Percentiles rank a stretch among this genome's conserved stretches.
Conservation (phyloP, 2,113 vertebrate genomes). For the Eurypyga helias region DNA sequence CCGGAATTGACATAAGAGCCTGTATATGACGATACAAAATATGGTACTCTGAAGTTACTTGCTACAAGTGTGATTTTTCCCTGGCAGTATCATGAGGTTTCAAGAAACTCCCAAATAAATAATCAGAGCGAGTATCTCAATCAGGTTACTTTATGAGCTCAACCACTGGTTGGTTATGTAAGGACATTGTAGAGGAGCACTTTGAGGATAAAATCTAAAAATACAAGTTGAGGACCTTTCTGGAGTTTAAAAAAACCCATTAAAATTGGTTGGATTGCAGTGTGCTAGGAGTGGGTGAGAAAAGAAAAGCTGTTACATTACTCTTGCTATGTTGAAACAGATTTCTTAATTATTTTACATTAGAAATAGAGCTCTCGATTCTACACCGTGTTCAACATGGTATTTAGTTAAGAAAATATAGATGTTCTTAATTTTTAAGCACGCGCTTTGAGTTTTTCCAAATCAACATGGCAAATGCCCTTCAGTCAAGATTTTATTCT, state of each 20-base stretch:
- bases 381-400: not conserved
- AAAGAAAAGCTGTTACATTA: not conserved
- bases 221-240: not conserved
- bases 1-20: not conserved
- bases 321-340: not conserved
- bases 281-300: not conserved
- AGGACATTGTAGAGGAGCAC: not conserved
- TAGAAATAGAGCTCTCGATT: not conserved
- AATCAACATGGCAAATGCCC: not conserved
- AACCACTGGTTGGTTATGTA: not conserved
- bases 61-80: slow-evolving; percentile 1
- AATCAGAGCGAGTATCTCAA: not conserved
- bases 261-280: not conserved
- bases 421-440: not conserved
- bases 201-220: slow-evolving; percentile 11
- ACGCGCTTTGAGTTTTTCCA: not conserved
- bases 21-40: slow-evolving; percentile 3
- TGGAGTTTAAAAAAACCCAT: not conserved
- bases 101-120: not conserved
- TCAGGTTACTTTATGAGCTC: not conserved
- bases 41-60: slow-evolving; percentile 17
- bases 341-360: slow-evolving; percentile 1
- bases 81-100: not conserved
- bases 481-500: not conserved
- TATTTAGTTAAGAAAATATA: not conserved